These are phyloP conservation scores for Salvelinus alpinus DNA, from an alignment of 2,113 vertebrate genomes.

Conservation along the genomic window DNA sequence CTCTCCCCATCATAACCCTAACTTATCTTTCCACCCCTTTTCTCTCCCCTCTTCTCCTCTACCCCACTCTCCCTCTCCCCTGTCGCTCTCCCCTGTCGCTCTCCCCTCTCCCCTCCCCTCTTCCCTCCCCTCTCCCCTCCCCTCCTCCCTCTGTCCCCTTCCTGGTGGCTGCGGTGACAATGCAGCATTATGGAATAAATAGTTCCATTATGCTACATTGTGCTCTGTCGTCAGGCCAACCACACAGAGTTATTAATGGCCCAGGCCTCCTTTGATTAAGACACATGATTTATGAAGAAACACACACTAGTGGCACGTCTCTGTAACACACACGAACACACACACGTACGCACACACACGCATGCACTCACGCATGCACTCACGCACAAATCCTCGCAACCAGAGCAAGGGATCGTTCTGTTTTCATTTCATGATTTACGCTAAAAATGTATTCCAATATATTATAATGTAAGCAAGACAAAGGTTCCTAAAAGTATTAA, in stretches of 20 bases:
- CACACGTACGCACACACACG: not conserved
- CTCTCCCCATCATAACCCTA: not conserved
- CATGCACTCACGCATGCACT: not conserved
- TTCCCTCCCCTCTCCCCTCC: slow-evolving; percentile 11
- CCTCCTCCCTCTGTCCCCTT: not conserved
- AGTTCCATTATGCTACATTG: slow-evolving; percentile 69
- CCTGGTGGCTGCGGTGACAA: slow-evolving; percentile 47
- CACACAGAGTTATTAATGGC: slow-evolving; percentile 63
- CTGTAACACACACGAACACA: not conserved
- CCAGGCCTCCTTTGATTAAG: slow-evolving; percentile 64
- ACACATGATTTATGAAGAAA: slow-evolving; percentile 68
- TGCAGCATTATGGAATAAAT: slow-evolving; percentile 72
- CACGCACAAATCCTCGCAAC: slow-evolving; percentile 5
- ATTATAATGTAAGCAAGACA: not conserved
- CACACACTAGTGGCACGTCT: slow-evolving; percentile 16
- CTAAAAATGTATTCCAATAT: not conserved
- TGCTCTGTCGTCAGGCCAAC: slow-evolving; percentile 60
- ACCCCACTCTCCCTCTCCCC: not conserved
- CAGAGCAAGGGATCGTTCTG: not conserved
- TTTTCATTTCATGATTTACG: not conserved
- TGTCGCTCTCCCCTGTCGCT: not conserved
- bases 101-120: not conserved
- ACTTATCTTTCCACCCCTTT: not conserved
- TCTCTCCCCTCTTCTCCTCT: not conserved
- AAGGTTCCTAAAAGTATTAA: not conserved